A percentile compares a stretch with the other conserved stretches of the same genome.
Evolutionary conservation across 2,797 vertebrate genomes (phyloP).

Genomic region (Leptatherina wallacei): DNA sequence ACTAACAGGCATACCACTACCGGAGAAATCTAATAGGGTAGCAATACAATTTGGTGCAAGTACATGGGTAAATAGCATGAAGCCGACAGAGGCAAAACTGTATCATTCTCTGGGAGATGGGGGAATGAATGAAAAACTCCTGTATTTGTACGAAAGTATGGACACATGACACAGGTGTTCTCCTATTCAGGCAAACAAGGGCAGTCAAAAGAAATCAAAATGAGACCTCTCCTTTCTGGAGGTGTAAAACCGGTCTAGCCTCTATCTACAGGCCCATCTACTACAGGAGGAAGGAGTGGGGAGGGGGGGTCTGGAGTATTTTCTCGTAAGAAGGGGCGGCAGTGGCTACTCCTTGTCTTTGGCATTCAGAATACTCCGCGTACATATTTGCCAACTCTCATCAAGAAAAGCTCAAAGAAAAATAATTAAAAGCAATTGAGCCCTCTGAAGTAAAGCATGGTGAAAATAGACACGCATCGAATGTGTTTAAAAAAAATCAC

Average conservation of each 20-base stretch:
- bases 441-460: constrained; percentile 86
- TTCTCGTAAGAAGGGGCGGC: constrained; percentile 89
- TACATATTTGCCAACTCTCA: constrained; percentile 99
- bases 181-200: constrained; percentile 92
- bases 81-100: constrained; percentile 88
- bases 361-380: constrained; percentile 95
- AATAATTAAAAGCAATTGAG: constrained; percentile 78
- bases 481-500: constrained; percentile 9
- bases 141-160: constrained; percentile 89
- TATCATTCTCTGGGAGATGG: constrained; percentile 92
- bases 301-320: constrained; percentile 87
- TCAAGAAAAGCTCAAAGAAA: constrained; percentile 76
- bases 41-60: constrained; percentile 93
- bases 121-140: constrained; percentile 80
- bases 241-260: constrained; percentile 73
- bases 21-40: constrained; percentile 89
- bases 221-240: constrained; percentile 76
- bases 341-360: constrained; percentile 91
- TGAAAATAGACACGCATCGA: constrained; percentile 21
- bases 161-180: constrained; percentile 87
- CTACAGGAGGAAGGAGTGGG: constrained; percentile 58
- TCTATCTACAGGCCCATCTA: constrained; percentile 81
- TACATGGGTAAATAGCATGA: constrained; percentile 90
- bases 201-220: constrained; percentile 86
- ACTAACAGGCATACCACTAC: constrained; percentile 92